Evolutionary conservation across 2,113 vertebrate species (phyloP), one percentile per base, ranked within the genome.

Genomic region (Dolichotis patagonum): DNA sequence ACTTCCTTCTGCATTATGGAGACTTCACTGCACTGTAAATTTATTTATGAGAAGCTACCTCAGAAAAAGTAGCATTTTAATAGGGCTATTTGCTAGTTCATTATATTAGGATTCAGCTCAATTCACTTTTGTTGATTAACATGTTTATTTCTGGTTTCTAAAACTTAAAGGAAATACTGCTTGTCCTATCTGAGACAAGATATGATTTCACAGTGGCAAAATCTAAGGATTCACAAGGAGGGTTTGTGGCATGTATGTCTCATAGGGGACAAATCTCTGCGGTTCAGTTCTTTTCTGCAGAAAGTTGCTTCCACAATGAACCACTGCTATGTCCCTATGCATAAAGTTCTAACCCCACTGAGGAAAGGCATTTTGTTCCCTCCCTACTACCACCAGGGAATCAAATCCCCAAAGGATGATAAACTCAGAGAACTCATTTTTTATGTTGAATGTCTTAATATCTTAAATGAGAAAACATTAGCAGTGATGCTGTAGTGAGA

Each of bases 171-270:
- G 3, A 60, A 88, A 22, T 12, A 73, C 49, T 20, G 9, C 12
- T 71, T 56, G n/a, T 87, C 81, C 62, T 93, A 96, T 94, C 92
- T 96, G 69, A 84, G 62, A 91, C 60, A 73, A 5, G 43, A 67
- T 20, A 4, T 17, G 17, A 75, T 80, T 88, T 88, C 35, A 35
- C 12, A 35, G 32, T 30, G 4, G 49, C 1, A 75, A 24, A 1
- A 43, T 35, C 6, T 2, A n/a, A 35, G 41, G 52, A 67, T 46
- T 28, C 85, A 60, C 1, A 24, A 73, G 60, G 80, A 52, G 62
- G 1, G 22, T 90, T 93, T 97, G 90, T 90, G 94, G 46, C 10
- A 24, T 24, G 90, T 60, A 60, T 83, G 10, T 78, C 41, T 71
- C 3, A 9, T 13, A 38, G 38, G 11, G 17, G 67, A 7, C 12